phyloP scores from a whole-genome alignment of 2,888 invertebrate species.

The Protula sp. region DNA sequence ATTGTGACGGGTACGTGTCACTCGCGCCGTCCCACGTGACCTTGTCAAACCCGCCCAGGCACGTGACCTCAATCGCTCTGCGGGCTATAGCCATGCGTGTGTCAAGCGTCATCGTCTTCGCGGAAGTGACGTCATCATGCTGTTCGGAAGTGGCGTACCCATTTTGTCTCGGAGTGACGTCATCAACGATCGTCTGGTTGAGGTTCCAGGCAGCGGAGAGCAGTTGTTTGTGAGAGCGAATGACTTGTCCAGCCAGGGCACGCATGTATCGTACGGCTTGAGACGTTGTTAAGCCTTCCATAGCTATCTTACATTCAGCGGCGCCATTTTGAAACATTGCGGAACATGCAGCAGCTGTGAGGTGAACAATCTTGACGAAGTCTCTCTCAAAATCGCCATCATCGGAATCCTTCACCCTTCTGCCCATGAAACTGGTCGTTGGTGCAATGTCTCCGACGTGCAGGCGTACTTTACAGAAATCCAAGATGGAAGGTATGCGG shows the following conservation, averaged over 20 bases:
- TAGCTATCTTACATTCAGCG: conserved; percentile 30
- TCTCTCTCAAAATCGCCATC: conserved; percentile 27
- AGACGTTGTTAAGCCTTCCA: conserved; percentile 29
- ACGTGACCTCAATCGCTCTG: conserved; percentile 27
- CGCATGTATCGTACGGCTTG: conserved; percentile 30
- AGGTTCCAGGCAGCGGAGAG: conserved; percentile 33
- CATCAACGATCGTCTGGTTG: conserved; percentile 26
- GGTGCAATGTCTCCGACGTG: conserved; percentile 31
- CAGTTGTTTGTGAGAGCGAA: conserved; percentile 23
- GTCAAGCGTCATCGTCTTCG: conserved; percentile 11
- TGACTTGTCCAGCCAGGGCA: conserved; percentile 25
- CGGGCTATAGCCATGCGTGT: conserved; percentile 27
- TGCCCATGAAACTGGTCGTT: conserved; percentile 30
- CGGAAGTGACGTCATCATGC: no score
- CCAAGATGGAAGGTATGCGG: conserved; percentile 29
- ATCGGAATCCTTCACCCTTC: conserved; percentile 28
- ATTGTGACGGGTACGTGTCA: conserved; percentile 32
- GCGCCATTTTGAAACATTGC: conserved; percentile 30
- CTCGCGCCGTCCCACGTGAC: conserved; percentile 33
- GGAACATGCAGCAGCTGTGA: conserved; percentile 29
- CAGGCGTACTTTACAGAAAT: conserved; percentile 29
- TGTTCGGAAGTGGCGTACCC: no score
- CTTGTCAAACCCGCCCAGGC: conserved; percentile 29
- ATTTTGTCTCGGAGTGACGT: conserved; percentile 17
- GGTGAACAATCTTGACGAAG: conserved; percentile 29